Evolutionary conservation across 2,888 invertebrate species (phyloP), one percentile per base, ranked within the genome.

Genomic region (Troglohyphantes excavatus): DNA sequence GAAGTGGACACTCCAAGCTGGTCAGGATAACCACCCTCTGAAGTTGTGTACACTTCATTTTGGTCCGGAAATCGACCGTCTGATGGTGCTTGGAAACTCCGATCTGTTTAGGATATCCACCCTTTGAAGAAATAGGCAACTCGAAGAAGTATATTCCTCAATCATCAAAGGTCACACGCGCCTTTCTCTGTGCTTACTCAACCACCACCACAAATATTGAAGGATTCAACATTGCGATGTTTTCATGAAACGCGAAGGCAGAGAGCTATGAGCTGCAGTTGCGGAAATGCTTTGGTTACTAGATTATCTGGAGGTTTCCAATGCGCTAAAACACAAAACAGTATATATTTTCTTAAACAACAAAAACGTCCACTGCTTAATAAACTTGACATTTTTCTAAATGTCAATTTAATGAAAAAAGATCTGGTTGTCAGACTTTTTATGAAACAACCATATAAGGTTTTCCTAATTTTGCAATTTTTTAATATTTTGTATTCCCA

Each of bases 111-210:
- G 53, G 53, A n/a, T 46, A 46, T 17, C 9, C 46, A 46, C 53
- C 53, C n/a, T n/a, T 53, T 53, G 53, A 17, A n/a, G 53, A 53
- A n/a, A n/a, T 53, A 13, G n/a, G 53, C 13, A 53, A n/a, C n/a
- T 53, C 53, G 53, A 53, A 53, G 33, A 53, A 53, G 53, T 53
- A 5, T 7, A 39, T 11, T 11, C 39, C 7, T 39, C 9, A 39
- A 11, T 39, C 39, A 53, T 13, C 53, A 53, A 13, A 13, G n/a
- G n/a, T 13, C 13, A 11, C 43, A n/a, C 19, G 43, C 23, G 70
- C 82, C 82, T 82, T 82, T 61, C 39, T 82, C 82, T 82, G 82
- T 39, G 82, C 82, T 82, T 82, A 65, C 65, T 65, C 63, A n/a
- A 68, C 39, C 9, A 29, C 17, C 9, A 33, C 33, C 9, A 39